Conservation (phyloP, 2,888 invertebrate genomes). For the Carabus problematicus region DNA sequence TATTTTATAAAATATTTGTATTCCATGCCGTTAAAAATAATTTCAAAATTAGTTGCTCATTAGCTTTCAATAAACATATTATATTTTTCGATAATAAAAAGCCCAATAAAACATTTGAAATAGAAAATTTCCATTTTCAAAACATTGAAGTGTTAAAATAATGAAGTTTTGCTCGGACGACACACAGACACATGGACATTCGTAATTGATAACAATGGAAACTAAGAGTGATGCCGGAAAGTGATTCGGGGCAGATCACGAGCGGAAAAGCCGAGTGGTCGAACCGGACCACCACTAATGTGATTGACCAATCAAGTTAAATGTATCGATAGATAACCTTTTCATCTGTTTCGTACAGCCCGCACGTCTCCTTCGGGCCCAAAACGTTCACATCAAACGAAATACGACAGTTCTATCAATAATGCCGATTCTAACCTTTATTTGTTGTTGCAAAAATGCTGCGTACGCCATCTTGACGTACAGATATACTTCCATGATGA, state of each 20-base stretch:
- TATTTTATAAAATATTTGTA: too few species aligned
- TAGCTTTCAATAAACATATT: too few species aligned
- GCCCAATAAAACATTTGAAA: too few species aligned
- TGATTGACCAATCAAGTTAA: slow-evolving; percentile 47
- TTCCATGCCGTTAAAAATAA: too few species aligned
- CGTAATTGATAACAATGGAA: slow-evolving; percentile 12
- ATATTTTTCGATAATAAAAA: too few species aligned
- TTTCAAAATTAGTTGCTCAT: too few species aligned
- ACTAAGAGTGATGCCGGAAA: slow-evolving; percentile 27
- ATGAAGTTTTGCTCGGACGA: too few species aligned
- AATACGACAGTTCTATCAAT: slow-evolving; percentile 7
- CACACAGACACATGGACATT: background rate
- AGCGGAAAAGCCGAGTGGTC: slow-evolving; percentile 22
- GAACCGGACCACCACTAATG: slow-evolving; percentile 44
- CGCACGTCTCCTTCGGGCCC: background rate
- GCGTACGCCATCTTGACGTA: too few species aligned
- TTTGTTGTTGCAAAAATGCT: background rate
- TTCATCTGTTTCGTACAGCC: slow-evolving; percentile 28
- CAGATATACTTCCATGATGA: too few species aligned
- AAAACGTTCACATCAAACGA: slow-evolving; percentile 13
- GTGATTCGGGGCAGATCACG: slow-evolving; percentile 32
- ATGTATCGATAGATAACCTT: slow-evolving; percentile 42
- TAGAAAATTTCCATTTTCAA: too few species aligned
- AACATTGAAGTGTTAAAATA: too few species aligned
- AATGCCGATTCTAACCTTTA: background rate